Evolutionary conservation across 2,888 invertebrate genomes (phyloP).

Genomic region (Synanthedon myopaeformis): DNA sequence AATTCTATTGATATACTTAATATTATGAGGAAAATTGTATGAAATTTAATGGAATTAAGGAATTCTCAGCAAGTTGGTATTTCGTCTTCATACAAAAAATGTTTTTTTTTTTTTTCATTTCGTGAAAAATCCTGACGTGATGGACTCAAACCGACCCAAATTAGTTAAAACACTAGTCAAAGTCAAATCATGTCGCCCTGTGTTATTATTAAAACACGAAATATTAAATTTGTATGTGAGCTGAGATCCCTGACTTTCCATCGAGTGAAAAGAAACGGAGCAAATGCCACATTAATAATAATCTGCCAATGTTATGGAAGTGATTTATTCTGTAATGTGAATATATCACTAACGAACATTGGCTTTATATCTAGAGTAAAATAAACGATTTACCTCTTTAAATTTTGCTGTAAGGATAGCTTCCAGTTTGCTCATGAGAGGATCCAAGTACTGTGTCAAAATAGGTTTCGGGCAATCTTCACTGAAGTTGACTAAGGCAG

Average conservation of each 20-base stretch:
- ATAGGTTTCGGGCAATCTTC: conserved; percentile 98
- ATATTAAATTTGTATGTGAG: conserved; percentile 36
- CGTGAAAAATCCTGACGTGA: no score
- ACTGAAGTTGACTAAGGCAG: conserved; percentile 98
- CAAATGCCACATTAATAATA: conserved; percentile 45
- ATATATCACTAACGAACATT: conserved; percentile 66
- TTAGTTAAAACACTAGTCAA: no score
- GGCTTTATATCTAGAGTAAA: conserved; percentile 16
- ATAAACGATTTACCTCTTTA: conserved; percentile 75
- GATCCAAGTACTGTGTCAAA: conserved; percentile 89
- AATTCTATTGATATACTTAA: no score
- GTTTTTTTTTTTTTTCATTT: no score
- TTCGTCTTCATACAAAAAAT: no score
- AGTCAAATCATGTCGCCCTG: no score
- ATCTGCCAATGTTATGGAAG: conserved; percentile 67
- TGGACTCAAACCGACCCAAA: no score
- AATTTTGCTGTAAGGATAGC: conserved; percentile 91
- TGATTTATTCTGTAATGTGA: conserved; percentile 29
- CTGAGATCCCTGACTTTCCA: conserved; percentile 57
- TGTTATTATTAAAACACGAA: no score
- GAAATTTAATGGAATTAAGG: no score
- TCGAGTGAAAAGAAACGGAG: conserved; percentile 43
- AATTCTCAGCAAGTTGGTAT: no score
- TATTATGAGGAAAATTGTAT: no score
- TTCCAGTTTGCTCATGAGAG: conserved; percentile 92